Evolutionary conservation across 2,888 invertebrate species (phyloP).

Genomic region (Anthoptus insignis): DNA sequence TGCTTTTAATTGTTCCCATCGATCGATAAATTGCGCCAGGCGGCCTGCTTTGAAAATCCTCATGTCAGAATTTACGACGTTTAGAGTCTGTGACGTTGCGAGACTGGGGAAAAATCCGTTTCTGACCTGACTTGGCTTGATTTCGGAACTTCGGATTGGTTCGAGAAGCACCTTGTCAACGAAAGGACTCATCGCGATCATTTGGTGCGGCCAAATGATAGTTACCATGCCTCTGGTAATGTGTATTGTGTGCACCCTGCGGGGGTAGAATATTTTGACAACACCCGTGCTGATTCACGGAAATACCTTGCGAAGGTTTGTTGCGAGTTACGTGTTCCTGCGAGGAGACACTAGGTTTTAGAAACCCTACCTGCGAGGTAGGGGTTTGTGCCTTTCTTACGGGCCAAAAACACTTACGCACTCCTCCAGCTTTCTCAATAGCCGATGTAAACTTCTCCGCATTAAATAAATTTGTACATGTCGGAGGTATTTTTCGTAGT

Average conservation of each 20-base stretch:
- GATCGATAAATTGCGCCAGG: background rate
- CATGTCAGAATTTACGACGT: background rate
- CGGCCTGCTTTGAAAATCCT: background rate
- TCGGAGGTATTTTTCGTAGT: background rate
- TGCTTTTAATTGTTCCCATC: background rate
- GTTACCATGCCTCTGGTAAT: background rate
- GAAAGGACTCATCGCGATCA: background rate
- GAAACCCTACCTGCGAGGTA: background rate
- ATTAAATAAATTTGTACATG: background rate
- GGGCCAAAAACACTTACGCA: constrained; percentile 17
- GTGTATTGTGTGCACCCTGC: background rate
- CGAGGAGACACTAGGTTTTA: constrained; percentile 1
- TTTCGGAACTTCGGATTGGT: background rate
- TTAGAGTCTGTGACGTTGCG: background rate
- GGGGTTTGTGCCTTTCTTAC: background rate
- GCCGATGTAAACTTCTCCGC: background rate
- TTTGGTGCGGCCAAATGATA: background rate
- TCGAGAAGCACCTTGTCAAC: background rate
- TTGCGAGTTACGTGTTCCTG: constrained; percentile 5
- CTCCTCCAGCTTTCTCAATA: constrained; percentile 15
- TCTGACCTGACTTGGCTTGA: background rate
- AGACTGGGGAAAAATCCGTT: background rate
- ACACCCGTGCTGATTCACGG: background rate
- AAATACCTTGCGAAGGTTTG: constrained; percentile 8
- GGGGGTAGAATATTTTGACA: background rate